Evolutionary conservation across 2,797 vertebrate species (phyloP), one percentile per base, ranked within the genome.

Genomic region (Hyperoplus immaculatus): DNA sequence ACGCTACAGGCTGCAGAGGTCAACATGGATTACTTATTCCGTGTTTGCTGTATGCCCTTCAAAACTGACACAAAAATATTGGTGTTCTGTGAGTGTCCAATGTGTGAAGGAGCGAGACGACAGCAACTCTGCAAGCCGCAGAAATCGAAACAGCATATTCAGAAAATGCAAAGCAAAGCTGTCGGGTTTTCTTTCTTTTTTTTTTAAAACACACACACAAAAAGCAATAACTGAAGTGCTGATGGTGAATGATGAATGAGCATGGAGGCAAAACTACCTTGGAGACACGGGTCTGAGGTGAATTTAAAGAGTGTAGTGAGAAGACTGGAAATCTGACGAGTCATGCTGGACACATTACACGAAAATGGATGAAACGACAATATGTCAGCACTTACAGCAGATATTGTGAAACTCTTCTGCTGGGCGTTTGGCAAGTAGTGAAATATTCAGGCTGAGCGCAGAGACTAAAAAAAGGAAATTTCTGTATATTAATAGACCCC

Each of bases 401-500:
- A 57, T 74, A 75, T 12, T 78, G 64, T 53, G 36, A 71, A 66
- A 60, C 39, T 75, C 41, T 57, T 50, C 47, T 53, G 71, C 78
- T 61, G n/a, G 11, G 6, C 21, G 51, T 38, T 46, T 55, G 16
- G 29, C 60, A 64, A 64, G 61, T 65, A 50, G 80, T 77, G 49
- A 84, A 82, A 86, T 80, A 83, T 71, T 72, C 65, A 85, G 60
- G 29, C 62, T 3, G 47, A 51, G 45, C 64, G 47, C 18, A 36
- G 6, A 71, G 47, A 67, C 60, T 71, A 70, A 79, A 74, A 63
- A 73, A 75, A 76, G 75, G 42, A 36, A n/a, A 15, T 4, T 59
- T 59, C n/a, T 38, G 75, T 69, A 36, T 87, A 89, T 90, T 87
- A 89, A 90, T 87, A 91, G 84, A 61, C 21, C 21, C 62, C 66